Evolutionary conservation across 2,113 vertebrate genomes (phyloP).

Genomic region (Xenopus borealis): DNA sequence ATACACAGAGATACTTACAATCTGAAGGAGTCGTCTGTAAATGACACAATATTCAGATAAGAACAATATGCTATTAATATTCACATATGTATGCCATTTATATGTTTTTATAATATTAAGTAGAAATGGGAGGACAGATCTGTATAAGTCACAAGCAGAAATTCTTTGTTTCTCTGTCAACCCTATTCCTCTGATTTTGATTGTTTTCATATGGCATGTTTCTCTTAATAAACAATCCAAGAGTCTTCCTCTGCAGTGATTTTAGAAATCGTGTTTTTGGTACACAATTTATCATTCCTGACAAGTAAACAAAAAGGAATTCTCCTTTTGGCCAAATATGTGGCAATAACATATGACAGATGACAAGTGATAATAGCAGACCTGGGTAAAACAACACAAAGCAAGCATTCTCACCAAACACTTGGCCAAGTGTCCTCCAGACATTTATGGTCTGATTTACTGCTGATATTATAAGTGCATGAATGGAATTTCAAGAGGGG

Average conservation of each 20-base stretch:
- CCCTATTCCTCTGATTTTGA: slow-evolving; percentile 1
- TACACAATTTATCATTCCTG: slow-evolving; percentile 41
- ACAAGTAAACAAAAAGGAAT: slow-evolving; percentile 46
- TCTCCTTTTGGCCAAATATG: slow-evolving; percentile 45
- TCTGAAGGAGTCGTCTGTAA: no score
- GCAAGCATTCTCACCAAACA: slow-evolving; percentile 1
- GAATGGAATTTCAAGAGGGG: slow-evolving; percentile 26
- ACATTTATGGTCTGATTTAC: slow-evolving; percentile 41
- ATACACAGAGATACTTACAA: no score
- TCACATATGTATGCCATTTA: slow-evolving; percentile 16
- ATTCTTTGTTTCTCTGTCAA: slow-evolving; percentile 17
- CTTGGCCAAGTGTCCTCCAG: slow-evolving; percentile 34
- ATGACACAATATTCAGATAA: no score
- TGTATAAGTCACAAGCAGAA: slow-evolving; percentile 16
- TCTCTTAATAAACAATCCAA: slow-evolving; percentile 42
- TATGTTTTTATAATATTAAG: slow-evolving; percentile 7
- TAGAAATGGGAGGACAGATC: neutral
- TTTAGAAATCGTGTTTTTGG: slow-evolving; percentile 40
- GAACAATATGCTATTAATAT: no score
- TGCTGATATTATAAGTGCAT: slow-evolving; percentile 29
- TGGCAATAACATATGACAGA: slow-evolving; percentile 43
- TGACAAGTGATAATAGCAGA: slow-evolving; percentile 43
- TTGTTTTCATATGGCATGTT: slow-evolving; percentile 38
- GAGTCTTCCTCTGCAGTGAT: slow-evolving; percentile 37
- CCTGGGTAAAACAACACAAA: slow-evolving; percentile 14